Base-by-base conservation (phyloP, 1,140 invertebrate genomes). In the Pantala flavescens region DNA sequence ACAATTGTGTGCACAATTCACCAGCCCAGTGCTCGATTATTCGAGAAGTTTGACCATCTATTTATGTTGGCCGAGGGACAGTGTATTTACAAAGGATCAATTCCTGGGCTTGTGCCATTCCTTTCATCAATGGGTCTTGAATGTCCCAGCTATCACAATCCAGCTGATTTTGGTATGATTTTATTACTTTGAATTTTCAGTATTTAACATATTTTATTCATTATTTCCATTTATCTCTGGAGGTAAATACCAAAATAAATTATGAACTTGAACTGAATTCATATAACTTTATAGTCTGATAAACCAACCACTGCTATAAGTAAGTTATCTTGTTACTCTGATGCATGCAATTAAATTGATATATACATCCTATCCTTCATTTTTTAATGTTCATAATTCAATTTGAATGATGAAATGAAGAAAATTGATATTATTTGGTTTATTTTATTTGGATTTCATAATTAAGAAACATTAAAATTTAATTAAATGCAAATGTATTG, bases 1-100 rank as follows among this genome's bases (percentile, higher is more conserved):
- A 97, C 95, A 0, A 90, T 99, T 42, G 90, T 98, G 71, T 96
- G 95, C 79, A 98, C 96, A 2, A 98, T 99, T 78, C 97, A 99
- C 83, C 97, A 98, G 81, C 97, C 97, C 0, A 96, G 93, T 78
- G 96, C 96, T 1, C 86, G 97, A 78, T 86, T 98, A 11, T 97
- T 99, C 80, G 95, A 98, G 82, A 97, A 95, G 89, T 98, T 98
- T 81, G 96, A 98, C 81, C 89, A 93, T 79, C 84, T 98, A 0
- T 98, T 97, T 81, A 91, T 95, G n/a, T 84, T 98, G 7, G 88
- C 93, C 0, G 88, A 89, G 71, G 97, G 97, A 28, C 92, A 95
- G 81, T 97, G 94, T 80, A 91, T 97, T 78, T 98, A 97, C 82
- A 88, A 93, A 80, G 96, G 96, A 1, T 87, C 88, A 16, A 89